Conservation (phyloP, 2,797 vertebrate genomes). For the Danio aesculapii region DNA sequence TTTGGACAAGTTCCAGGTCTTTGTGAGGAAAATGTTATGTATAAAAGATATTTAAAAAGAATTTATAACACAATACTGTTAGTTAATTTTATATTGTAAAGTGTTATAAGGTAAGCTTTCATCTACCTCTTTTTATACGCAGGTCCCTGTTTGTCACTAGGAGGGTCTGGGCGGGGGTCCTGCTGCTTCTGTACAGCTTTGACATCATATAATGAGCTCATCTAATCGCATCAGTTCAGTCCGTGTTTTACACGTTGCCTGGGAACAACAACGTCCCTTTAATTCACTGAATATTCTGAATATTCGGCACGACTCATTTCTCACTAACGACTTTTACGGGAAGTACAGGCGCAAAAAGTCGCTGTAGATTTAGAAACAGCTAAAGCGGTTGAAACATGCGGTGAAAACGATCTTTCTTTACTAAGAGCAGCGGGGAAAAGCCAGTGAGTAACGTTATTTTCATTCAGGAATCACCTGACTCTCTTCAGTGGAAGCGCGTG, state of each 20-base stretch:
- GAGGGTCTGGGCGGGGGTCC: not conserved
- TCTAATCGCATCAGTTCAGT: not conserved
- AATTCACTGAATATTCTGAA: not conserved
- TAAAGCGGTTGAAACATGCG: slow-evolving; percentile 4
- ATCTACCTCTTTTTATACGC: not conserved
- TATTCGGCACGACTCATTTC: slow-evolving; percentile 20
- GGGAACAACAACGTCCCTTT: slow-evolving; percentile 17
- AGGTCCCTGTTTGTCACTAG: not conserved
- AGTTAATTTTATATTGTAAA: not conserved
- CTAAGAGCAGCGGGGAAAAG: not conserved
- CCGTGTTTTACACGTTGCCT: slow-evolving; percentile 32
- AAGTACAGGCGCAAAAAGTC: slow-evolving; percentile 13
- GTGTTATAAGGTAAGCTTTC: too few relatives aligned
- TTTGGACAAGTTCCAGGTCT: too few relatives aligned
- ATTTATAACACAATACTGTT: too few relatives aligned
- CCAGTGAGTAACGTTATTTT: not conserved
- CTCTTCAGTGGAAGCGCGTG: not conserved
- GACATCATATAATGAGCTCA: not conserved
- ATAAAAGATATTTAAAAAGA: too few relatives aligned
- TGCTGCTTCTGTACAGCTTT: not conserved
- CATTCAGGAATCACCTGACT: not conserved
- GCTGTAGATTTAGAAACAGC: not conserved
- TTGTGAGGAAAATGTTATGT: too few relatives aligned
- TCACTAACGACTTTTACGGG: not conserved
- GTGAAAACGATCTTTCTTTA: not conserved